Percentiles rank a stretch among this genome's conserved stretches.
phyloP scores from a whole-genome alignment of 92 coral and sea anemone species.

The Montipora capitata region DNA sequence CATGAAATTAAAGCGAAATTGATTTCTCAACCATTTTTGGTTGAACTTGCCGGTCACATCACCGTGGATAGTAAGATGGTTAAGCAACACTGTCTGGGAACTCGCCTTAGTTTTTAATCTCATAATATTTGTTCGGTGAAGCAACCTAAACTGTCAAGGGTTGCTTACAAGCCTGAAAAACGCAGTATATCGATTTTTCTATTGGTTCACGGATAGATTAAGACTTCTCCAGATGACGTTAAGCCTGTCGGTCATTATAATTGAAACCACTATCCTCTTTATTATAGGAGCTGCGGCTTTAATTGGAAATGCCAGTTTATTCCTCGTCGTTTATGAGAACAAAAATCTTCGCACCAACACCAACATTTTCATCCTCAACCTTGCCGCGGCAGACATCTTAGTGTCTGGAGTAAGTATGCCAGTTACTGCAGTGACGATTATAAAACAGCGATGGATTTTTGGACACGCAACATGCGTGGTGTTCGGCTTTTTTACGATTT shows the following conservation, averaged over 20 bases:
- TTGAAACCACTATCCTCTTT: not conserved
- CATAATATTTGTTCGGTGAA: too few relatives aligned
- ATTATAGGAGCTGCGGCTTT: slow-evolving; percentile 35
- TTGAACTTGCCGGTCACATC: too few relatives aligned
- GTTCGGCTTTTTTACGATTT: slow-evolving; percentile 23
- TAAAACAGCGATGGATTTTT: slow-evolving; percentile 15
- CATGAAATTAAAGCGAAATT: too few relatives aligned
- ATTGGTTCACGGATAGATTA: too few relatives aligned
- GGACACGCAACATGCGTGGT: slow-evolving; percentile 36
- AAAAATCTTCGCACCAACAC: slow-evolving; percentile 59
- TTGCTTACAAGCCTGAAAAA: too few relatives aligned
- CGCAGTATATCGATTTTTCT: too few relatives aligned
- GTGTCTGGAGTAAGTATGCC: slow-evolving; percentile 79
- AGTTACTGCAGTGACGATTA: not conserved
- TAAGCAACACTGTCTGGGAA: too few relatives aligned
- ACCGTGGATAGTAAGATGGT: too few relatives aligned
- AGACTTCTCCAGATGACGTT: not conserved
- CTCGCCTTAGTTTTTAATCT: too few relatives aligned
- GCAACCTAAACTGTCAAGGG: too few relatives aligned
- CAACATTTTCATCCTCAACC: slow-evolving; percentile 67
- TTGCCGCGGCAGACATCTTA: slow-evolving; percentile 75
- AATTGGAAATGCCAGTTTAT: slow-evolving; percentile 67
- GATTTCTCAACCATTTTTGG: too few relatives aligned
- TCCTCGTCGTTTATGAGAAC: slow-evolving; percentile 57
- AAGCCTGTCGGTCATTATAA: not conserved